phyloP scores from a whole-genome alignment of 2,797 vertebrate species.

The Gorsachius magnificus region DNA sequence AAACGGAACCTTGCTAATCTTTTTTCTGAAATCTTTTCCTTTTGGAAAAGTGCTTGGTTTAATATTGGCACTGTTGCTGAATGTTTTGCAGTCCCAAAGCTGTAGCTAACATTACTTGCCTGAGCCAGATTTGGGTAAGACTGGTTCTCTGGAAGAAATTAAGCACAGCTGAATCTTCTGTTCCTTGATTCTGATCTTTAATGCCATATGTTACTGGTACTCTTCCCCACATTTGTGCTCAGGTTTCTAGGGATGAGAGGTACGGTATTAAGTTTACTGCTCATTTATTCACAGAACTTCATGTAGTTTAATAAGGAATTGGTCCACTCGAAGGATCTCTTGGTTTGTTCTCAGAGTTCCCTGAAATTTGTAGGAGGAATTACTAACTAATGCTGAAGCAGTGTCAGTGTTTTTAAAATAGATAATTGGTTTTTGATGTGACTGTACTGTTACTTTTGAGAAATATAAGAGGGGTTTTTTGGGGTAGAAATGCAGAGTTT shows the following conservation, averaged over 20 bases:
- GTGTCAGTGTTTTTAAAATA: neutral
- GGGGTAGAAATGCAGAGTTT: neutral
- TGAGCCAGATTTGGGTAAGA: neutral
- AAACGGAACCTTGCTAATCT: neutral
- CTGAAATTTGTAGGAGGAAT: neutral
- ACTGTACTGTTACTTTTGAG: neutral
- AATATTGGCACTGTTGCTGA: neutral
- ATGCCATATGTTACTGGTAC: neutral
- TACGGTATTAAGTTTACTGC: neutral
- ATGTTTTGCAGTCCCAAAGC: neutral
- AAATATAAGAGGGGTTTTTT: accelerated
- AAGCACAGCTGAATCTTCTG: neutral
- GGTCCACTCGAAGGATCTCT: neutral
- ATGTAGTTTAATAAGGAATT: neutral
- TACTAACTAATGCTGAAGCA: neutral
- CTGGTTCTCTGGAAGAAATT: neutral
- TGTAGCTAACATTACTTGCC: neutral
- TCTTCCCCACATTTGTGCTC: neutral
- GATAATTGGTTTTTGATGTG: accelerated
- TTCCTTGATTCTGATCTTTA: neutral
- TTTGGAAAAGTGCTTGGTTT: neutral
- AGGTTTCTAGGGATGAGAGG: neutral
- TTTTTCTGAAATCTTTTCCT: neutral
- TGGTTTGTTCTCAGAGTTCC: neutral
- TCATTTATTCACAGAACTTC: neutral